A percentile compares a stretch with the other conserved stretches of the same genome.
Evolutionary conservation across 2,888 invertebrate species (phyloP).

Genomic region (Antheraea yamamai): DNA sequence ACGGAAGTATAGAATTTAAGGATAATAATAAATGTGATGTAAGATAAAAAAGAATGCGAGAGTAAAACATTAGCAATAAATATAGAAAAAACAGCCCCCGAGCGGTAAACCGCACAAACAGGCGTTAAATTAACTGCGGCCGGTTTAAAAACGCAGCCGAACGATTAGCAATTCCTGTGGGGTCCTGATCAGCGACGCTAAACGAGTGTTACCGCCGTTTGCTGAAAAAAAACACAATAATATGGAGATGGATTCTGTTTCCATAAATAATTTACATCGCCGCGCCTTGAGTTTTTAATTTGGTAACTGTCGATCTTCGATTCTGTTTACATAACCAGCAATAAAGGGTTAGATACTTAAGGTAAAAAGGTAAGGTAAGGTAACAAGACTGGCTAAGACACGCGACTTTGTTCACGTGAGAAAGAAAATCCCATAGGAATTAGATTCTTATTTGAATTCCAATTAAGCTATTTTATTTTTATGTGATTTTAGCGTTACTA

Average conservation of each 20-base stretch:
- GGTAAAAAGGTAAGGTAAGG: no score
- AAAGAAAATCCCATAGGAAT: no score
- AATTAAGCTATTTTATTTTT: no score
- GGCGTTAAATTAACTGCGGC: slow-evolving; percentile 58
- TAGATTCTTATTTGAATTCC: no score
- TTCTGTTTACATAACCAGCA: no score
- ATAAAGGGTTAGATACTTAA: no score
- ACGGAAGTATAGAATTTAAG: background rate
- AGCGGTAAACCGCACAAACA: slow-evolving; percentile 46
- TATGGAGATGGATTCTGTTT: slow-evolving; percentile 45
- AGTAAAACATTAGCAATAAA: background rate
- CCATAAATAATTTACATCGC: background rate
- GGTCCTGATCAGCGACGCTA: slow-evolving; percentile 44
- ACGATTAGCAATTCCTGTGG: slow-evolving; percentile 21
- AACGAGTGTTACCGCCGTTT: slow-evolving; percentile 39
- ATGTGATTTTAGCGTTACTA: no score
- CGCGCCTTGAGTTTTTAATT: background rate
- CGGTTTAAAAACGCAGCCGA: slow-evolving; percentile 22
- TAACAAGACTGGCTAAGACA: no score
- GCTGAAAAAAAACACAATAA: slow-evolving; percentile 39
- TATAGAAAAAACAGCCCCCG: slow-evolving; percentile 22
- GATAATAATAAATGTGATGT: no score
- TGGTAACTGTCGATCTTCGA: no score
- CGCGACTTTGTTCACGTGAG: no score
- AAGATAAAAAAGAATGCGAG: background rate